Conservation (phyloP, 2,888 invertebrate species). For the Dione juno region DNA sequence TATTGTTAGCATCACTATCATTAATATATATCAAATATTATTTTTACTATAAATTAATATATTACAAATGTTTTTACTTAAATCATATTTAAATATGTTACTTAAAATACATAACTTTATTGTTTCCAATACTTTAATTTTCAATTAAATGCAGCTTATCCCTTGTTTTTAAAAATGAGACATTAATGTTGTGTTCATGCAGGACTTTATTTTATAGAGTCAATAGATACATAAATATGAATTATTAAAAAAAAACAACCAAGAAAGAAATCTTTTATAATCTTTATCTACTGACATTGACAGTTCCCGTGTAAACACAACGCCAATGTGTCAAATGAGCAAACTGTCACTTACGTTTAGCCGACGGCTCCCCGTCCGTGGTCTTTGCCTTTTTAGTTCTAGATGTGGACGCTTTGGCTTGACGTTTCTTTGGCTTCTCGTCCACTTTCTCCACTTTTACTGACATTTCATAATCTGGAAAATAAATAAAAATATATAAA, state of each 20-base stretch:
- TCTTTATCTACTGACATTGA: background rate
- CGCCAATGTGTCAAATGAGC: conserved; percentile 48
- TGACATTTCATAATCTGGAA: conserved; percentile 67
- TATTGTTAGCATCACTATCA: too few species aligned
- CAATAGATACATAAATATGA: background rate
- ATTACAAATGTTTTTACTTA: too few species aligned
- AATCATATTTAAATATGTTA: too few species aligned
- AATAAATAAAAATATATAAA: background rate
- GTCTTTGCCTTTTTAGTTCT: conserved; percentile 65
- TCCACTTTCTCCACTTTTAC: conserved; percentile 61
- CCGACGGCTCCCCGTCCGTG: conserved; percentile 59
- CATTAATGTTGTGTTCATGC: conserved; percentile 37
- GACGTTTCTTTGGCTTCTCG: conserved; percentile 68
- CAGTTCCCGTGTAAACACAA: conserved; percentile 53
- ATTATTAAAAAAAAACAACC: background rate
- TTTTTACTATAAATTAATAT: too few species aligned
- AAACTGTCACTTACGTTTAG: conserved; percentile 71
- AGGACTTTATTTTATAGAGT: background rate
- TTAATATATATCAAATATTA: too few species aligned
- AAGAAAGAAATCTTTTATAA: background rate
- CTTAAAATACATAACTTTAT: too few species aligned
- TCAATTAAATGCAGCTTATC: conserved; percentile 34
- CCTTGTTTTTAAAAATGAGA: conserved; percentile 33
- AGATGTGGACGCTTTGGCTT: conserved; percentile 58
- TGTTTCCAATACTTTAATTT: background rate